Evolutionary conservation across 1,140 invertebrate genomes (phyloP), one percentile per base, ranked within the genome.

Genomic region (Sinella curviseta): DNA sequence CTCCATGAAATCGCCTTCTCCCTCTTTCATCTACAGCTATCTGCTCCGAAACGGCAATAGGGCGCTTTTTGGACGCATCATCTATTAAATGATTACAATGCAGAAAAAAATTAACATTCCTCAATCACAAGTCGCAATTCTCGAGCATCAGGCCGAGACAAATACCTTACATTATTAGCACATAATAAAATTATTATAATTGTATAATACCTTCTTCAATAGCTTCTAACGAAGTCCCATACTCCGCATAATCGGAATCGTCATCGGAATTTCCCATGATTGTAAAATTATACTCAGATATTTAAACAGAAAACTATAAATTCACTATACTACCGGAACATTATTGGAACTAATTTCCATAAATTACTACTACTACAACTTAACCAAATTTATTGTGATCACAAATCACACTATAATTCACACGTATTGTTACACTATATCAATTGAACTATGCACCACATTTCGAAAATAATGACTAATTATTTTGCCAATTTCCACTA

Each of bases 1-100:
- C 98, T 48, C 98, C 98, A 89, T 99, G 98, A 87, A 99, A 99
- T 83, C 98, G 87, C 33, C 95, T 88, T 83, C 95, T 89, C 0
- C 97, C 97, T 87, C 95, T 91, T 73, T 92, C 92, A 88, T 99
- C 98, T 74, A 91, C 93, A 0, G 94, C 97, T 84, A 94, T 92
- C 87, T 98, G 95, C 85, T 99, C 96, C 87, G 95, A 93, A 70
- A 97, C 88, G n/a, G 90, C 88, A 31, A 93, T 90, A 16, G 95
- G 93, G 83, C 93, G 94, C 85, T 96, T 97, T 60, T 91, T 89
- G 1, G 93, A 92, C 57, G 94, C 86, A 80, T 91, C 90, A 87
- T 95, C 94, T 95, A n/a, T n/a, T n/a, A n/a, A n/a, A n/a, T n/a
- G n/a, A n/a, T n/a, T n/a, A 83, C 33, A 85, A 14, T 33, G 74